Percentiles rank a stretch among this genome's conserved stretches.
Conservation (phyloP, 2,797 vertebrate species). For the Diplodus sargus region DNA sequence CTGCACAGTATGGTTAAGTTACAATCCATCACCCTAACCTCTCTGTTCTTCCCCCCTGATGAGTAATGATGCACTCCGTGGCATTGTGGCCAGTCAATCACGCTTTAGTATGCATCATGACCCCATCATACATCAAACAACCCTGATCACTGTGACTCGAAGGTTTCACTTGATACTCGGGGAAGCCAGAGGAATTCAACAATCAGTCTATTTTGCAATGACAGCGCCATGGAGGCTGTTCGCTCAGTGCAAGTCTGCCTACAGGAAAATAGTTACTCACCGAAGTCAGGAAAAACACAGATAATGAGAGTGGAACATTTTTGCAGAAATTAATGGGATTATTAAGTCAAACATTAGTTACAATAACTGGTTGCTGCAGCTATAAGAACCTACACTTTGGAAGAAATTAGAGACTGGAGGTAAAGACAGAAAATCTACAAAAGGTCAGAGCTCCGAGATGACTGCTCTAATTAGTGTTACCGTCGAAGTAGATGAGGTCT, state of each 20-base stretch:
- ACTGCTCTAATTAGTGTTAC: slow-evolving; percentile 65
- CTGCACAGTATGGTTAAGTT: slow-evolving; percentile 34
- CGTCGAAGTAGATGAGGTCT: slow-evolving; percentile 46
- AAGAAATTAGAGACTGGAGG: slow-evolving; percentile 50
- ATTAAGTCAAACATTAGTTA: slow-evolving; percentile 39
- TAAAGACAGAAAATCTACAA: slow-evolving; percentile 58
- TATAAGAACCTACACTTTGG: slow-evolving; percentile 30
- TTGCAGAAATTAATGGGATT: slow-evolving; percentile 38
- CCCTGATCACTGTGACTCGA: slow-evolving; percentile 9
- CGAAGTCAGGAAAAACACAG: slow-evolving; percentile 36
- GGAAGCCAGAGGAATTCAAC: slow-evolving; percentile 16
- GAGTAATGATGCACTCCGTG: slow-evolving; percentile 58
- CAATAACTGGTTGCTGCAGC: slow-evolving; percentile 40
- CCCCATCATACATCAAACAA: slow-evolving; percentile 33
- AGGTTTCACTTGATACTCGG: slow-evolving; percentile 3
- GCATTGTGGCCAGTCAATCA: slow-evolving; percentile 36
- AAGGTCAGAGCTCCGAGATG: slow-evolving; percentile 61
- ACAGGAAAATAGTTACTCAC: slow-evolving; percentile 30
- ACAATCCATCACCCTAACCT: slow-evolving; percentile 53
- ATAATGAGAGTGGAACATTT: slow-evolving; percentile 42
- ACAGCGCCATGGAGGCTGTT: slow-evolving; percentile 28
- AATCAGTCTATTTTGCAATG: background rate
- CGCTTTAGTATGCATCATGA: slow-evolving; percentile 37
- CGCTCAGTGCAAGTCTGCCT: slow-evolving; percentile 27
- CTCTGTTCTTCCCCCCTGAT: slow-evolving; percentile 36